Evolutionary conservation across 2,113 vertebrate genomes (phyloP).

Genomic region (Mustelus asterias): DNA sequence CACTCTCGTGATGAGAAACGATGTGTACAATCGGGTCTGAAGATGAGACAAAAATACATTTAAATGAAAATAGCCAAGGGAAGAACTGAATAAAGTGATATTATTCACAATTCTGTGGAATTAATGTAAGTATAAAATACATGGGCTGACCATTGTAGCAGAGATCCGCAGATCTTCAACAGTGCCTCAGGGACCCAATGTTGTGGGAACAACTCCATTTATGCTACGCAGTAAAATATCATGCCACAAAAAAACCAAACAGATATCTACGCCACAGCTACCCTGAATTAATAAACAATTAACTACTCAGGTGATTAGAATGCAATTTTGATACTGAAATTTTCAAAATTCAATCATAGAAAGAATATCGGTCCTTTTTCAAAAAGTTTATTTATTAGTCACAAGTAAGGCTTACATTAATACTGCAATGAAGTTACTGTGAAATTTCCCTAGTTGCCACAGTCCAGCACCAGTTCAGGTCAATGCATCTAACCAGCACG

Average conservation of each 20-base stretch:
- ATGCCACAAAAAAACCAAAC: background rate
- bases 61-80: background rate
- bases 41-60: background rate
- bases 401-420: too few relatives aligned
- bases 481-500: too few relatives aligned
- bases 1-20: background rate
- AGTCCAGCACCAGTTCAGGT: too few relatives aligned
- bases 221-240: background rate
- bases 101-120: background rate
- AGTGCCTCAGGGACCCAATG: background rate
- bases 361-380: background rate
- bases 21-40: background rate
- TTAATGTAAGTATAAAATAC: background rate
- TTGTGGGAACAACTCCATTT: background rate
- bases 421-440: background rate
- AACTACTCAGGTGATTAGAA: background rate
- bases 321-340: background rate
- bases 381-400: too few relatives aligned
- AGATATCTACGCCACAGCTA: background rate
- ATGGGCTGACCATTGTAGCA: background rate
- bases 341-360: background rate
- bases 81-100: background rate
- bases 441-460: background rate
- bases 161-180: background rate
- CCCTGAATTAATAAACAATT: background rate